A percentile compares a stretch with the other conserved stretches of the same genome.
These are phyloP conservation scores for Chamaetylas fuelleborni DNA, from an alignment of 2,113 vertebrate genomes.

Conservation along the genomic window DNA sequence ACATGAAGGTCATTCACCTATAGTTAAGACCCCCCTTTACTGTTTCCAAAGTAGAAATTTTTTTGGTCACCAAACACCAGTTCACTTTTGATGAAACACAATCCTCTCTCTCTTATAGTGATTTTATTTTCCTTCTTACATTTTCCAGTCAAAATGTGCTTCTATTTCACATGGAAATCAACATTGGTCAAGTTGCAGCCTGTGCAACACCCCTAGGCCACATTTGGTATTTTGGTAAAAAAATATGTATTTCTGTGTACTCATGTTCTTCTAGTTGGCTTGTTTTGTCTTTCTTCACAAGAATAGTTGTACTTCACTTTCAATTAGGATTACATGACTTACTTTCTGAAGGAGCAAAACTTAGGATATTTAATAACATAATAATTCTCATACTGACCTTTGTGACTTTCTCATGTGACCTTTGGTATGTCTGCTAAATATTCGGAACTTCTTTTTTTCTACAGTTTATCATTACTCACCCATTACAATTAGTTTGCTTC, in stretches of 20 bases:
- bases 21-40: background rate
- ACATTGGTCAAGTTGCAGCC: background rate
- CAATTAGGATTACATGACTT: background rate
- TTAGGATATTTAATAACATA: background rate
- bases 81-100: background rate
- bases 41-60: background rate
- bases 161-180: background rate
- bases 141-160: background rate
- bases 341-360: background rate
- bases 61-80: background rate
- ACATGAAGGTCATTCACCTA: background rate
- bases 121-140: background rate
- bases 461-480: background rate
- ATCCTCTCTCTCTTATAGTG: background rate
- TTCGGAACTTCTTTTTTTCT: background rate
- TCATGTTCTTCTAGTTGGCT: background rate
- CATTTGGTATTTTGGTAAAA: background rate
- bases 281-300: background rate
- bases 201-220: background rate
- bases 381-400: background rate
- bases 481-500: background rate
- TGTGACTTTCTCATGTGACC: background rate
- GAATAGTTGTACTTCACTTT: background rate
- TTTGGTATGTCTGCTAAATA: background rate
- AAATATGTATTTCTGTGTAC: background rate